Evolutionary conservation across 2,113 vertebrate genomes (phyloP).

Genomic region (Ammodytes dubius): DNA sequence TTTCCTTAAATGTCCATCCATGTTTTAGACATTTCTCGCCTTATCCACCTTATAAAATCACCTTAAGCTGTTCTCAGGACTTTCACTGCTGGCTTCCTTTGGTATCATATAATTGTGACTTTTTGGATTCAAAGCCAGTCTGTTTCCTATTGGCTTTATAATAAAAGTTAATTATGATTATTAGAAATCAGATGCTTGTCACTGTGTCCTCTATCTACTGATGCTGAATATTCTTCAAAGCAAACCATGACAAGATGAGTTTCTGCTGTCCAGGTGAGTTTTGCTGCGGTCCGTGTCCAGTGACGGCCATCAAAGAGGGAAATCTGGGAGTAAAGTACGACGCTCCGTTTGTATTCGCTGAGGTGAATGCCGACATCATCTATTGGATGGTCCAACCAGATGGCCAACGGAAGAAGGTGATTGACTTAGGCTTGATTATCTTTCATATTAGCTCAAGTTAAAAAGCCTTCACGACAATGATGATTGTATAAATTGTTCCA

Average conservation of each 20-base stretch:
- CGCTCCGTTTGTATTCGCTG: slow-evolving; percentile 83
- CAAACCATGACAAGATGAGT: not conserved
- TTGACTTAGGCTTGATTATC: not conserved
- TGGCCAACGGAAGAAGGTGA: slow-evolving; percentile 66
- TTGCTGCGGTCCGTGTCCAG: slow-evolving; percentile 87
- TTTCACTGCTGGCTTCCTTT: not conserved
- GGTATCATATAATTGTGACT: not conserved
- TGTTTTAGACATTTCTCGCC: not conserved
- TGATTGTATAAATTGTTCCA: not conserved
- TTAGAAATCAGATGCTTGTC: not conserved
- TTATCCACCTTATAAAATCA: not conserved
- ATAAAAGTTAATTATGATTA: not conserved
- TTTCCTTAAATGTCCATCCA: not conserved
- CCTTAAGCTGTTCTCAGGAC: not conserved
- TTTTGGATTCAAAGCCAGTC: not conserved
- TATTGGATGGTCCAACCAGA: slow-evolving; percentile 75
- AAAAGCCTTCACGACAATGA: not conserved
- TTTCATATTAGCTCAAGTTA: not conserved
- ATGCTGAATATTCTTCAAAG: not conserved
- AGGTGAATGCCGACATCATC: slow-evolving; percentile 87
- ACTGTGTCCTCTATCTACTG: fast-evolving
- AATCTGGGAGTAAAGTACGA: slow-evolving; percentile 83
- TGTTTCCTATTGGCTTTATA: not conserved
- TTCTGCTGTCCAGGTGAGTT: slow-evolving; percentile 73
- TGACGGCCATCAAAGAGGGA: slow-evolving; percentile 83